A percentile compares a stretch with the other conserved stretches of the same genome.
phyloP scores from a whole-genome alignment of 2,113 vertebrate species.

The Poicephalus gulielmi region DNA sequence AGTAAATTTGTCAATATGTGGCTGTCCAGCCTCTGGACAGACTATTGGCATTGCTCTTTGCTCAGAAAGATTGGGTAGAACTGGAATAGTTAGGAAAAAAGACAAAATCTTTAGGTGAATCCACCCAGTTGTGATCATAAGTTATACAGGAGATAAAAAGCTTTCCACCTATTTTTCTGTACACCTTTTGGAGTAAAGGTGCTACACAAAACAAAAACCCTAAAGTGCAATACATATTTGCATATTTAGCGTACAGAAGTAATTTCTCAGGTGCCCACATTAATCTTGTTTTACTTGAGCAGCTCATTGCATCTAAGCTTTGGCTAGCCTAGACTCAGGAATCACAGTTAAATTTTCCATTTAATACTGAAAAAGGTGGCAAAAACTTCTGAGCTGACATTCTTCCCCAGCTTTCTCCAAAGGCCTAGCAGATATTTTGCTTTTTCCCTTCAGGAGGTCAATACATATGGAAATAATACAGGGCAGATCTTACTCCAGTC shows the following conservation, averaged over 20 bases:
- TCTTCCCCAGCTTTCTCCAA: neutral
- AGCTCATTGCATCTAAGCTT: neutral
- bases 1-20: neutral
- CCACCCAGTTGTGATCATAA: neutral
- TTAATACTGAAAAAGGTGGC: neutral
- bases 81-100: neutral
- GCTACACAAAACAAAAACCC: neutral
- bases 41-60: neutral
- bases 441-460: neutral
- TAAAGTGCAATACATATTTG: neutral
- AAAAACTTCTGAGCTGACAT: neutral
- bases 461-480: neutral
- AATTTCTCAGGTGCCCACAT: neutral
- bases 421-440: neutral
- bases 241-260: neutral
- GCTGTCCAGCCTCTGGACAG: neutral
- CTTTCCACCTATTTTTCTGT: neutral
- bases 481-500: neutral
- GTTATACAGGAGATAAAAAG: neutral
- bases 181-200: neutral
- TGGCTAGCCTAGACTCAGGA: neutral
- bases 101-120: neutral
- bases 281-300: neutral
- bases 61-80: neutral
- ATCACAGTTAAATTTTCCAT: neutral